Evolutionary conservation across 2,797 vertebrate species (phyloP), one percentile per base, ranked within the genome.

Genomic region (Podargus strigoides): DNA sequence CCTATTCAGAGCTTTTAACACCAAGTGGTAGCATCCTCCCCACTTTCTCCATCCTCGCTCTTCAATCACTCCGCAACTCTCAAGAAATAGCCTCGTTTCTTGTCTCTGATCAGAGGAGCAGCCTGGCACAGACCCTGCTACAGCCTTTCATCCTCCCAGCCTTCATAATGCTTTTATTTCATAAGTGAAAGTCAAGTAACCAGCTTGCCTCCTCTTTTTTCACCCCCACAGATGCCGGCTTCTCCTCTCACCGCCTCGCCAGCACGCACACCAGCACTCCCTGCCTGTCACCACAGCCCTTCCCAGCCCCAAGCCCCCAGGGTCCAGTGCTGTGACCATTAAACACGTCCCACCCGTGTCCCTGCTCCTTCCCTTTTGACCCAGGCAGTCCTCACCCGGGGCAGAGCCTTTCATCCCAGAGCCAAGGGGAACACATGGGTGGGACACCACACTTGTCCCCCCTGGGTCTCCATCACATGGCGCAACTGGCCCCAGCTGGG

Each of bases 71-170:
- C 68, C 3, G 2, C 56, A 36, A 22, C 42, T 62, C 89, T 74
- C 91, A 75, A 74, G 79, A 89, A 96, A 88, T 11, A 75, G 73
- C 92, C 92, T 80, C 15, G 0, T 88, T 91, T 88, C 93, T 90
- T 59, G 47, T 55, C 87, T 92, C 82, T 78, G 85, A 93, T 94
- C 89, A 73, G 89, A 89, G 73, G 10, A 89, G 53, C 73, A 75
- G 91, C 49, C 87, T 66, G 69, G 87, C 91, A 66, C 46, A 78
- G 82, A 72, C 94, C 79, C 55, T 41, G 89, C 53, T 68, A 7
- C 64, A 68, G 92, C 72, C 85, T 94, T 89, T 94, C 69, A 78
- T 95, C 94, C 86, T 78, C 79, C 85, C 85, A 73, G 81, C 69
- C 55, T 87, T 94, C 79, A 3, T 0, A 7, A 47, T 26, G 55